Evolutionary conservation across 2,888 invertebrate species (phyloP), one percentile per base, ranked within the genome.

Genomic region (Andrena haemorrhoa): DNA sequence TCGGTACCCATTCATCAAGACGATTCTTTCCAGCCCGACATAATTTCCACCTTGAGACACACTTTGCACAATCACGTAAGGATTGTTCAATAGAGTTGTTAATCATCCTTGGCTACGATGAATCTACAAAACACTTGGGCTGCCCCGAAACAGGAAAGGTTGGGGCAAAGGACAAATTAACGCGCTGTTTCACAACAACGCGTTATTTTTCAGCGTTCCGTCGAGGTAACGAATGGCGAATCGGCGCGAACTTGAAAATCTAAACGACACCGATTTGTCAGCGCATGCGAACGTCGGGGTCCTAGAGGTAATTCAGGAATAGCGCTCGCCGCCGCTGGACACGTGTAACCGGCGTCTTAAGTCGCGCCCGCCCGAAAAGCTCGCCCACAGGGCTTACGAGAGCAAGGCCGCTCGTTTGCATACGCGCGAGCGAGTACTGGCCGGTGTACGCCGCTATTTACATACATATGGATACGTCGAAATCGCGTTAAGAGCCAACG

Each of bases 391-490:
- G 29, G 49, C 31, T 72, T 70, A 74, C 41, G 72, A 72, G 83
- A 88, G 79, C 73, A 75, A 82, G 75, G 80, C 64, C 78, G 74
- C 77, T 61, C 81, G 68, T 87, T 75, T 84, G 83, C 80, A 80
- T 80, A 64, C 73, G 66, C 73, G 70, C 60, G 29, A 23, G 33
- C 68, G 63, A 41, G 60, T 58, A 64, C 69, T 23, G 53, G 35
- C 8, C 75, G 20, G 20, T 68, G 70, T 49, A 16, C 68, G 49
- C 51, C 49, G 79, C 80, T 88, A 90, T 90, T 91, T 91, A 87
- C 89, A 89, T 90, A 89, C 86, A 88, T 88, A 89, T 88, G 83
- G 86, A 86, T 80, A 89, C 87, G 88, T 89, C 86, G 89, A 88
- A 86, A 88, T 84, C 84, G 86, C 86, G 87, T 88, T 87, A 84